Conservation (phyloP, 2,888 invertebrate species). For the Dendrolimus houi region DNA sequence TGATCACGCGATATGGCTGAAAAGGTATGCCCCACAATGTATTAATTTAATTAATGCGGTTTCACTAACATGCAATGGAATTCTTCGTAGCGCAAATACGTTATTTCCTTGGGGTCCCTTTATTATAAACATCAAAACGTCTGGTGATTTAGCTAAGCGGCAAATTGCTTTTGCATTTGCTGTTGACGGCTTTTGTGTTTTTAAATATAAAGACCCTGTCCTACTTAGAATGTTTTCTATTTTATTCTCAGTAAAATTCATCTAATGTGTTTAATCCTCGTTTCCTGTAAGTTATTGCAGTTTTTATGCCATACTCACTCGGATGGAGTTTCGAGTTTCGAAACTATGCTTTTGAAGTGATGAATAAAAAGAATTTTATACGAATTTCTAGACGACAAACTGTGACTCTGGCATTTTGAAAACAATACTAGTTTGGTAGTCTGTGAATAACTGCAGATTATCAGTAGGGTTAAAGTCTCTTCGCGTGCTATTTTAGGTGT, state of each 20-base stretch:
- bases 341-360: too few relatives aligned
- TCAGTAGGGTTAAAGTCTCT: too few relatives aligned
- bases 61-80: slow-evolving; percentile 48
- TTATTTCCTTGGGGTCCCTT: slow-evolving; percentile 11
- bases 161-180: not conserved
- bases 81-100: slow-evolving; percentile 22
- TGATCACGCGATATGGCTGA: slow-evolving; percentile 65
- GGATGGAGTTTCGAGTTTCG: not conserved
- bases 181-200: not conserved
- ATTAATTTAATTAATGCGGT: slow-evolving; percentile 55
- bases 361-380: too few relatives aligned
- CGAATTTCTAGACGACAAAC: too few relatives aligned
- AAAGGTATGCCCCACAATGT: slow-evolving; percentile 45
- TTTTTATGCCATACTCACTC: not conserved
- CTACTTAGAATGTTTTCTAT: not conserved
- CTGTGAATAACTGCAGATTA: too few relatives aligned
- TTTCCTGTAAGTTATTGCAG: not conserved
- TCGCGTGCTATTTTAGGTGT: too few relatives aligned
- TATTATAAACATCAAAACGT: slow-evolving; percentile 21
- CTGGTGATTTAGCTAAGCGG: slow-evolving; percentile 7
- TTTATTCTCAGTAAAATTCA: slow-evolving; percentile 1
- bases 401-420: too few relatives aligned
- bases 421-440: too few relatives aligned
- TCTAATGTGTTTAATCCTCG: not conserved
- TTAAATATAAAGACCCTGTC: not conserved